phyloP scores from a whole-genome alignment of 2,888 invertebrate species.

The Rhaphigaster nebulosa region DNA sequence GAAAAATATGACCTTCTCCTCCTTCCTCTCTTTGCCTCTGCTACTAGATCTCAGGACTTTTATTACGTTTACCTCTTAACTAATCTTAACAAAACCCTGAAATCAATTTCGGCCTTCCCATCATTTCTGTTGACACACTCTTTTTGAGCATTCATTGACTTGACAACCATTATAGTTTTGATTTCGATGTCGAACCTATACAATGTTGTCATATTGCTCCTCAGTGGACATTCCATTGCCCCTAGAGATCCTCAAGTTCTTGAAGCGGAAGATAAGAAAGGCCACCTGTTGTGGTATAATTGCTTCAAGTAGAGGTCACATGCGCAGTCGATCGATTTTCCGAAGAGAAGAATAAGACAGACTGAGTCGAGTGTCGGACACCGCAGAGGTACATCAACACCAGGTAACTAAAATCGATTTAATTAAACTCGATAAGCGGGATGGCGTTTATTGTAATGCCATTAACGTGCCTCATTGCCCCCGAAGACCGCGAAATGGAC shows the following conservation, averaged over 20 bases:
- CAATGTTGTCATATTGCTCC: too few species aligned
- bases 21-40: too few species aligned
- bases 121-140: too few species aligned
- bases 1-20: too few species aligned
- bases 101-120: too few species aligned
- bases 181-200: too few species aligned
- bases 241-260: not conserved
- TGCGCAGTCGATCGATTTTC: slow-evolving; percentile 41
- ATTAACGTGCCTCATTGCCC: not conserved
- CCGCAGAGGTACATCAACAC: not conserved
- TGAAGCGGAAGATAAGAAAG: not conserved
- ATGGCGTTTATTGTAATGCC: not conserved
- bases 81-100: too few species aligned
- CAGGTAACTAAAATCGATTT: not conserved
- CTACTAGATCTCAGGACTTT: too few species aligned
- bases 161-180: too few species aligned
- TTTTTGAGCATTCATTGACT: too few species aligned
- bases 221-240: not conserved
- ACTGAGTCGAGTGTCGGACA: slow-evolving; percentile 9
- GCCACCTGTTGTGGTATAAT: slow-evolving; percentile 28
- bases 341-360: not conserved
- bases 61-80: too few species aligned
- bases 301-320: slow-evolving; percentile 36
- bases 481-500: not conserved
- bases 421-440: not conserved